Conservation (phyloP, 2,797 vertebrate species). For the Calcarius lapponicus region DNA sequence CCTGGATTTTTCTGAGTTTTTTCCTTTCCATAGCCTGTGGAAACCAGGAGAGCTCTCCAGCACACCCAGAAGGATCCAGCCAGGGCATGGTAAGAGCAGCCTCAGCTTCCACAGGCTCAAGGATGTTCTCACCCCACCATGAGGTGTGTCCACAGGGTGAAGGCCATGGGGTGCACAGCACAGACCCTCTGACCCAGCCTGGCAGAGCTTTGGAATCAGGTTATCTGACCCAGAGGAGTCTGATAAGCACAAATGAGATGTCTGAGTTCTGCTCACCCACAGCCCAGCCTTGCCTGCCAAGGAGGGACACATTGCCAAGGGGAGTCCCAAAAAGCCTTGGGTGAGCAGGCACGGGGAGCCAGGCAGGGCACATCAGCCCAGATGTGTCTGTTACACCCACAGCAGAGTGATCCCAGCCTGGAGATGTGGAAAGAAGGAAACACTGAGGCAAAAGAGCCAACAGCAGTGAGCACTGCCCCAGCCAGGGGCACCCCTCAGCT, state of each 20-base stretch:
- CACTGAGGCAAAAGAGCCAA: not conserved
- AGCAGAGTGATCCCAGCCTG: not conserved
- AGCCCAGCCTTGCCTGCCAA: not conserved
- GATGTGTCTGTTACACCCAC: not conserved
- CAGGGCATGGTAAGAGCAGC: not conserved
- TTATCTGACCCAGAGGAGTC: no score
- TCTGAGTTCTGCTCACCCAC: not conserved
- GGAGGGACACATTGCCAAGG: not conserved
- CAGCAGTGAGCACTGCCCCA: not conserved
- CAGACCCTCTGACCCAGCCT: not conserved
- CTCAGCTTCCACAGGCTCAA: accelerated
- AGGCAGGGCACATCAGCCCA: not conserved
- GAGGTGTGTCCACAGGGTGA: accelerated
- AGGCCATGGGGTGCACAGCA: not conserved
- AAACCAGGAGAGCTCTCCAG: not conserved
- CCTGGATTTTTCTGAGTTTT: not conserved
- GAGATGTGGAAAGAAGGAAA: not conserved
- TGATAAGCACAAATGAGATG: not conserved
- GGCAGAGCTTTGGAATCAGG: accelerated
- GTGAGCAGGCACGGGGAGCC: not conserved
- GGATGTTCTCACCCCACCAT: accelerated
- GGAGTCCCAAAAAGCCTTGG: not conserved
- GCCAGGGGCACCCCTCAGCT: not conserved
- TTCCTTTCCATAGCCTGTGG: not conserved
- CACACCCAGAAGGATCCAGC: not conserved